These are phyloP conservation scores for Atta colombica DNA, from an alignment of 1,140 invertebrate species.

Conservation along the genomic window DNA sequence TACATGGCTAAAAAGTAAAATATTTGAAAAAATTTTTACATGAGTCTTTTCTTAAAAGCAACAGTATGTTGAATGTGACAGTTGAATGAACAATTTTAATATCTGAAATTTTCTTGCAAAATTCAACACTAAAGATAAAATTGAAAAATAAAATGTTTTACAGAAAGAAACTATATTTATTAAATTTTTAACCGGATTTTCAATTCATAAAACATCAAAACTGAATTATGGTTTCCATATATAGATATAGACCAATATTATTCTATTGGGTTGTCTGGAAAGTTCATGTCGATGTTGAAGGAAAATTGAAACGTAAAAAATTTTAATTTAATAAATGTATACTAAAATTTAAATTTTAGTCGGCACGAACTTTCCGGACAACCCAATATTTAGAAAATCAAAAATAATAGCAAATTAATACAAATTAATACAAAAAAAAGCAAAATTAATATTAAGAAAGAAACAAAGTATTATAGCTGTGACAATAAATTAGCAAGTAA, in stretches of 20 bases:
- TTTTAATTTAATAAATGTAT: too few species aligned
- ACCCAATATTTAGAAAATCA: not conserved
- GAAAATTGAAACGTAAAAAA: too few species aligned
- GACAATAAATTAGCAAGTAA: not conserved
- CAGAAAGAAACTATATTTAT: not conserved
- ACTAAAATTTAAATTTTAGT: too few species aligned
- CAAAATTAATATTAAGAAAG: slow-evolving; percentile 13
- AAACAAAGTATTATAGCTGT: slow-evolving; percentile 8
- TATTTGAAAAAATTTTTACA: not conserved
- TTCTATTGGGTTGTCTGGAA: not conserved
- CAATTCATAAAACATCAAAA: not conserved
- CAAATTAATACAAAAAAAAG: not conserved
- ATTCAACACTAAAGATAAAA: not conserved
- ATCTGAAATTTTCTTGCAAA: not conserved
- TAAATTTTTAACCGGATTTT: not conserved
- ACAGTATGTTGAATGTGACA: not conserved
- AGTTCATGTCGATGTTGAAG: too few species aligned
- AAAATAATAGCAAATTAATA: not conserved
- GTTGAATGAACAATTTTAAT: not conserved
- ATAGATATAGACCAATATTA: not conserved
- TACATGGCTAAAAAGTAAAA: not conserved
- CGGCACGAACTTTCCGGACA: too few species aligned
- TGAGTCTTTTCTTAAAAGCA: not conserved
- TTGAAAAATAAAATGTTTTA: not conserved
- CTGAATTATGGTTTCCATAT: not conserved